Evolutionary conservation across 2,888 invertebrate species (phyloP), one percentile per base, ranked within the genome.

Genomic region (Machimus atricapillus): DNA sequence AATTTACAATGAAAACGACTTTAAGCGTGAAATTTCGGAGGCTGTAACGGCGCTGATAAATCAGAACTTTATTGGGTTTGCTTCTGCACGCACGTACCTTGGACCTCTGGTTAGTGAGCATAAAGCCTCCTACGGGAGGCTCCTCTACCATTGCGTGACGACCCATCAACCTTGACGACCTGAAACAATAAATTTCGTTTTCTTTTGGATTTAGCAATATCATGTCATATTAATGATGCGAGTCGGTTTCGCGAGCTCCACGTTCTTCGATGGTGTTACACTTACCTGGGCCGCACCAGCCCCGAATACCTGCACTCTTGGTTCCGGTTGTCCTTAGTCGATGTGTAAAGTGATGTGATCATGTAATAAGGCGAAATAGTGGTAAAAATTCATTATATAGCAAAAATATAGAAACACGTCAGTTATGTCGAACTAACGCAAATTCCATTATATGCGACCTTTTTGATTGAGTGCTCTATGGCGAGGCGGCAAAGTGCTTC

Each of bases 121-220:
- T n/a, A 40, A 34, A 34, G n/a, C 74, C 74, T 74, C 74, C 74
- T 85, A 46, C 52, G 46, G 46, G 85, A 85, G 74, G 74, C 31
- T 46, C 74, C 27, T 74, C 74, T 66, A 43, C 6, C 43, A 85
- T 74, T 74, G 85, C 85, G 37, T 85, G 85, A 85, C 85, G 46
- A 46, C 85, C 43, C 74, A 85, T 40, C 85, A 85, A 85, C 85
- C 85, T 85, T 85, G 85, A 74, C 74, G 85, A 74, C 85, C 43
- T 74, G 74, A 46, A 74, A 85, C 85, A 85, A 85, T 85, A 85
- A 74, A 85, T 85, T 85, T 58, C 74, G n/a, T 74, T 85, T 85
- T 85, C 74, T 46, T 37, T 66, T 74, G 12, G 31, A 85, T 85
- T 85, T 85, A 74, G 85, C 85, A 85, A 85, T 85, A 74, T 85